Evolutionary conservation across 2,113 vertebrate species (phyloP).

Genomic region (Pogona vitticeps): DNA sequence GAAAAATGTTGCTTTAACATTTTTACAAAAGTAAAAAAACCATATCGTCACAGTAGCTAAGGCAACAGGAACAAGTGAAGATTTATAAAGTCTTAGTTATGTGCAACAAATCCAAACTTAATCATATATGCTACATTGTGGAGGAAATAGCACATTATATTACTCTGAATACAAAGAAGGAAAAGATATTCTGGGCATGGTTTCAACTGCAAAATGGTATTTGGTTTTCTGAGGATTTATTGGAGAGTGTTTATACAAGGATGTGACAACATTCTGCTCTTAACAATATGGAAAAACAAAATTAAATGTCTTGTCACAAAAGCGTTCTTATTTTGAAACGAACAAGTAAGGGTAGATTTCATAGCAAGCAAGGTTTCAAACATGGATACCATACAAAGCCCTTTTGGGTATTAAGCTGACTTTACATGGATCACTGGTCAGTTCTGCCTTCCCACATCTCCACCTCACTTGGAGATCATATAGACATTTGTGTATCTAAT

Average conservation of each 20-base stretch:
- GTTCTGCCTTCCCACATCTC: no score
- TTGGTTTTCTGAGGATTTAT: constrained; percentile 12
- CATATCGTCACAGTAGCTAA: no score
- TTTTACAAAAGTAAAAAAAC: no score
- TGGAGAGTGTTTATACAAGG: neutral
- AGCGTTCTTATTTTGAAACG: neutral
- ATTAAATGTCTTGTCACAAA: neutral
- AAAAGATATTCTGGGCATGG: constrained; percentile 2
- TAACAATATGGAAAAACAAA: neutral
- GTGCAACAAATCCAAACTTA: no score
- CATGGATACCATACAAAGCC: no score
- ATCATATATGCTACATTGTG: neutral
- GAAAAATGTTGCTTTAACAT: neutral
- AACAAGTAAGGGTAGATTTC: neutral
- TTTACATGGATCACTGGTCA: no score
- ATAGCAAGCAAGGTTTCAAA: neutral
- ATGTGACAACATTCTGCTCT: neutral
- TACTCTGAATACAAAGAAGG: neutral
- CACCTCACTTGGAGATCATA: no score
- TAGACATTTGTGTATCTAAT: no score
- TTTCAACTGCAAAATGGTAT: constrained; percentile 15
- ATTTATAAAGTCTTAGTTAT: neutral
- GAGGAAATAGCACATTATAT: neutral
- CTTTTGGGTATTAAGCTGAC: no score
- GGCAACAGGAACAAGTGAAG: neutral